A percentile compares a stretch with the other conserved stretches of the same genome.
Conservation (phyloP, 2,113 vertebrate genomes). For the Conger conger region DNA sequence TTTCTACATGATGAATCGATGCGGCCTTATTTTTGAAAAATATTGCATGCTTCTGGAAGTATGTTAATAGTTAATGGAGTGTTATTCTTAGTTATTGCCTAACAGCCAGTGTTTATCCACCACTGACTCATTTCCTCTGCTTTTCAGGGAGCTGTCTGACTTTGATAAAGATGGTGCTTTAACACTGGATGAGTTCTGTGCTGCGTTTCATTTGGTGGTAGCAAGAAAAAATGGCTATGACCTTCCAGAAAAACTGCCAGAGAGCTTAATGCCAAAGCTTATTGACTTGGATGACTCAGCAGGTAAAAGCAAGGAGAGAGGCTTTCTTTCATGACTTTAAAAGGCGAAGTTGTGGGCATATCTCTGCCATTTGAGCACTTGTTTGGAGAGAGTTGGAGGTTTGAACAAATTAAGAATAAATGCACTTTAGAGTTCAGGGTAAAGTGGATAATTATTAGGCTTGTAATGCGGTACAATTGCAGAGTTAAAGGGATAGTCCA, state of each 20-base stretch:
- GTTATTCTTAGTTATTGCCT: background rate
- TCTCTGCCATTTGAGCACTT: background rate
- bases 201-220: constrained; percentile 97
- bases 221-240: constrained; percentile 98
- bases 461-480: background rate
- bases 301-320: constrained; percentile 68
- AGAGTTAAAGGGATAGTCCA: background rate
- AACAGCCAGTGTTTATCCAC: background rate
- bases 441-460: background rate
- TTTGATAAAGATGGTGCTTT: constrained; percentile 98
- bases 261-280: constrained; percentile 98
- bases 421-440: background rate
- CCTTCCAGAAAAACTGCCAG: constrained; percentile 95
- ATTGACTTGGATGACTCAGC: constrained; percentile 97
- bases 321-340: background rate
- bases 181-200: constrained; percentile 97
- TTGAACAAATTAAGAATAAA: background rate
- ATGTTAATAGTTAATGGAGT: background rate
- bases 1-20: too few relatives aligned
- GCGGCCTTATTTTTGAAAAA: background rate
- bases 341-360: background rate
- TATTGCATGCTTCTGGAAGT: background rate
- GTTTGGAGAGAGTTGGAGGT: background rate
- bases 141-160: constrained; percentile 92
- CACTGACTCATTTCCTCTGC: constrained; percentile 25